These are phyloP conservation scores for Pteropus rufus DNA, from an alignment of 2,797 vertebrate species.

Conservation along the genomic window DNA sequence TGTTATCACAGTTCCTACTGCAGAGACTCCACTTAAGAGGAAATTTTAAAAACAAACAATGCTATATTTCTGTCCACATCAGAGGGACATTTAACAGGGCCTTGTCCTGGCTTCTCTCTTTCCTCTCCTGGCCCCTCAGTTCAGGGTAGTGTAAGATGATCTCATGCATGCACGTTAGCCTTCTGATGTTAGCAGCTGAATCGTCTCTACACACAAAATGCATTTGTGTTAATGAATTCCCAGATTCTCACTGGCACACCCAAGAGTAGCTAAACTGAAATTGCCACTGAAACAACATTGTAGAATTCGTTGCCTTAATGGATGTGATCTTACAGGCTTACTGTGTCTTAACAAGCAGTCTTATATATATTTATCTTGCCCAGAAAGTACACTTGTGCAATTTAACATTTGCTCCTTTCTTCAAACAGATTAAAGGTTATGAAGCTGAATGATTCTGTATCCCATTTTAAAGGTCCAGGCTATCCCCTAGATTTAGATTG, in stretches of 20 bases:
- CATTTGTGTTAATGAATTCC: slow-evolving; percentile 28
- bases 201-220: neutral
- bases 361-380: slow-evolving; percentile 71
- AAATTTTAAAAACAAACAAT: slow-evolving; percentile 17
- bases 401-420: slow-evolving; percentile 71
- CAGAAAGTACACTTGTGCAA: slow-evolving; percentile 63
- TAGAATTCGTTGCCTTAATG: slow-evolving; percentile 48
- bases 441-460: neutral
- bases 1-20: neutral
- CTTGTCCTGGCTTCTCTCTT: neutral
- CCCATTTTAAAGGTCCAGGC: slow-evolving; percentile 54
- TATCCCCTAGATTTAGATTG: slow-evolving; percentile 51
- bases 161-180: neutral
- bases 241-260: slow-evolving; percentile 15
- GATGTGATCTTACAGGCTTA: slow-evolving; percentile 53
- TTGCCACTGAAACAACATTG: slow-evolving; percentile 56
- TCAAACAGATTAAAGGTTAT: slow-evolving; percentile 72
- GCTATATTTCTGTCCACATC: neutral
- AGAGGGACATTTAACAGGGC: neutral
- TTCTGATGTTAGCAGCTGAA: neutral
- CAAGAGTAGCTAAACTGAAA: slow-evolving; percentile 52
- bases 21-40: neutral
- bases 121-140: neutral
- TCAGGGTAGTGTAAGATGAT: neutral
- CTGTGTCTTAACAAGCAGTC: slow-evolving; percentile 56